Conservation (phyloP, 2,797 vertebrate species). For the Crypturellus tataupa region DNA sequence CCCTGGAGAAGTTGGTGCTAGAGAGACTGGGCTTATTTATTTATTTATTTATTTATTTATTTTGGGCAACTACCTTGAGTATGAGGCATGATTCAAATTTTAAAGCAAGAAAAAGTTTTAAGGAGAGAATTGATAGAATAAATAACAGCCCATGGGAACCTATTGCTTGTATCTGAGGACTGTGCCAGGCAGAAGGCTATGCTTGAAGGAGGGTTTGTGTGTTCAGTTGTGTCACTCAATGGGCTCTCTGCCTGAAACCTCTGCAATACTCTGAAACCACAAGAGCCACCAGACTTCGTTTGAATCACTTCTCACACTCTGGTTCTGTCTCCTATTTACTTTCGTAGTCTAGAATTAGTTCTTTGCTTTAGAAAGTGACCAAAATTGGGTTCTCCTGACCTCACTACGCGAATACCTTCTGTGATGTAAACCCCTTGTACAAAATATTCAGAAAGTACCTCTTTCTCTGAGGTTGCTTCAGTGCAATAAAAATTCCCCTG, state of each 20-base stretch:
- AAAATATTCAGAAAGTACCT: not conserved
- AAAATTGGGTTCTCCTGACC: not conserved
- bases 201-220: slow-evolving; percentile 11
- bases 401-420: not conserved
- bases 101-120: not conserved
- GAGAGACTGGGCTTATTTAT: not conserved
- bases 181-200: not conserved
- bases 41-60: not conserved
- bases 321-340: not conserved
- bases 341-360: not conserved
- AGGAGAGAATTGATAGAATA: not conserved
- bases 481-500: not conserved
- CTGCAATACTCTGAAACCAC: slow-evolving; percentile 14
- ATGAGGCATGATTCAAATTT: not conserved
- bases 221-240: not conserved
- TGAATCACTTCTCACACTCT: not conserved
- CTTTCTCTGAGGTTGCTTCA: not conserved
- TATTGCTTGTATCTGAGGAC: not conserved
- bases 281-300: not conserved
- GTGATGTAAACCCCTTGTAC: not conserved
- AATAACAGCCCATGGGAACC: not conserved
- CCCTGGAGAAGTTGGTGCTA: not conserved
- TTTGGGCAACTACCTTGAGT: not conserved
- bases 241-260: not conserved
- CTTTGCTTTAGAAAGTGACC: not conserved